A percentile compares a stretch with the other conserved stretches of the same genome.
phyloP scores from a whole-genome alignment of 2,888 invertebrate genomes.

The Pseudanteris insignis region DNA sequence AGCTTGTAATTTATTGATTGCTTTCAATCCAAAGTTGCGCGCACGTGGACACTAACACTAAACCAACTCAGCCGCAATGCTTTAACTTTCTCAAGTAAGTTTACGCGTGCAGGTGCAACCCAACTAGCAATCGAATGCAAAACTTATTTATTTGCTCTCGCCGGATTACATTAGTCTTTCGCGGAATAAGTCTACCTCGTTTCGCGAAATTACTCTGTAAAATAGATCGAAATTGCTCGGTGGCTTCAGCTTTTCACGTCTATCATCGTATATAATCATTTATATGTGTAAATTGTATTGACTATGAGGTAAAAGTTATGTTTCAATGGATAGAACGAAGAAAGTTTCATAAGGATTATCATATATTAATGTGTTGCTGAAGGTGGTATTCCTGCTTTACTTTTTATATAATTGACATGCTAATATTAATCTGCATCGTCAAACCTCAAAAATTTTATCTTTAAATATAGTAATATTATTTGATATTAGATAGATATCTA shows the following conservation, averaged over 20 bases:
- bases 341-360: too few species aligned
- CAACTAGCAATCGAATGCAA: conserved; percentile 42
- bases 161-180: conserved; percentile 40
- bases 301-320: too few species aligned
- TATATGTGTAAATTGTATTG: too few species aligned
- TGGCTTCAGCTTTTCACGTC: conserved; percentile 15
- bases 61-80: conserved; percentile 23
- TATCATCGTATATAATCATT: conserved; percentile 18
- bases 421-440: too few species aligned
- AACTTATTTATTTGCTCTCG: conserved; percentile 40
- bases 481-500: too few species aligned
- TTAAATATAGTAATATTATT: too few species aligned
- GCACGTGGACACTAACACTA: conserved; percentile 32
- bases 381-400: too few species aligned
- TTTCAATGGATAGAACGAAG: too few species aligned
- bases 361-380: too few species aligned
- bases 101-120: conserved; percentile 44
- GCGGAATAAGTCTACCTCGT: conserved; percentile 28
- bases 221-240: conserved; percentile 24
- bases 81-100: conserved; percentile 38
- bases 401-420: too few species aligned
- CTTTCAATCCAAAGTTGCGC: conserved; percentile 29
- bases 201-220: conserved; percentile 33
- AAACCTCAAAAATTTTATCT: too few species aligned
- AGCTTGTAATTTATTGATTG: conserved; percentile 40